A percentile compares a stretch with the other conserved stretches of the same genome.
These are phyloP conservation scores for Myotis planiceps DNA, from an alignment of 2,797 vertebrate species.

Conservation along the genomic window DNA sequence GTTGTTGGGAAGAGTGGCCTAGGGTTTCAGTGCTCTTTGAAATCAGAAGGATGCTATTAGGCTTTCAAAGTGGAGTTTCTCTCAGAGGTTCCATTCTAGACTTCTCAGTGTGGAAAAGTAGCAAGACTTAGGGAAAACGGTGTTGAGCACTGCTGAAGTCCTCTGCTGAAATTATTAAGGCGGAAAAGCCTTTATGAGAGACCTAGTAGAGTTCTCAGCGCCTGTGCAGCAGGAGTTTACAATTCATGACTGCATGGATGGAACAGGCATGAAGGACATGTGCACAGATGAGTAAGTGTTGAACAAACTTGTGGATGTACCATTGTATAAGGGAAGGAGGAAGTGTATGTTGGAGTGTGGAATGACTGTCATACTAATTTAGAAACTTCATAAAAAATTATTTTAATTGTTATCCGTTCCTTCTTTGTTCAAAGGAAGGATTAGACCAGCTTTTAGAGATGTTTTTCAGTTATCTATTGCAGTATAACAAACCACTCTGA, in stretches of 20 bases:
- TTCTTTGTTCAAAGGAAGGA: slow-evolving; percentile 4
- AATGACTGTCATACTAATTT: not conserved
- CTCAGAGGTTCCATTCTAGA: not conserved
- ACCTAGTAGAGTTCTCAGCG: not conserved
- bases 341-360: not conserved
- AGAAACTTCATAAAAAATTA: not conserved
- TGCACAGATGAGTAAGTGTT: not conserved
- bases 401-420: not conserved
- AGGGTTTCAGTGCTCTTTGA: not conserved
- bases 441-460: not conserved
- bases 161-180: not conserved
- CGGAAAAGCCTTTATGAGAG: not conserved
- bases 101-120: not conserved
- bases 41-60: not conserved
- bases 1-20: not conserved
- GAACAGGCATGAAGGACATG: not conserved
- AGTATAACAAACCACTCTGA: not conserved
- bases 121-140: not conserved
- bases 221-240: not conserved
- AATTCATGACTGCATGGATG: not conserved
- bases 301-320: not conserved
- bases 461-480: not conserved
- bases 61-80: not conserved
- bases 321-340: not conserved
- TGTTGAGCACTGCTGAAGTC: not conserved